phyloP scores from a whole-genome alignment of 2,797 vertebrate species.

The Trachurus trachurus region DNA sequence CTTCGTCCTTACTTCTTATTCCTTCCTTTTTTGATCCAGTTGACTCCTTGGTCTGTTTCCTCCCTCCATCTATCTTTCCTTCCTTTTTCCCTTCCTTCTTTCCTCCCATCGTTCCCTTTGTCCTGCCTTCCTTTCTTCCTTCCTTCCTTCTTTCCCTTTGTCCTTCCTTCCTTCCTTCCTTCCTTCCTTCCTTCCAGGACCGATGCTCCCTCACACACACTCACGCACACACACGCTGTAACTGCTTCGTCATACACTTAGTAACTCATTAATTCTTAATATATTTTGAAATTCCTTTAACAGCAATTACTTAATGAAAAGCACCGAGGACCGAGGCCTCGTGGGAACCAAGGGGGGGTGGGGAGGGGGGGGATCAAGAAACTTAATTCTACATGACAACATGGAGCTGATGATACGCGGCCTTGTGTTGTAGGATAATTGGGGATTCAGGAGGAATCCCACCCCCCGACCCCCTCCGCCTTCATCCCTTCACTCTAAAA shows the following conservation, averaged over 20 bases:
- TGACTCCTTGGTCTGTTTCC: no score
- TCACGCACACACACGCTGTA: slow-evolving; percentile 6
- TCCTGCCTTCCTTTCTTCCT: no score
- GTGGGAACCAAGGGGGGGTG: slow-evolving; percentile 47
- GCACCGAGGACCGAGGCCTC: slow-evolving; percentile 65
- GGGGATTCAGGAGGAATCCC: slow-evolving; percentile 56
- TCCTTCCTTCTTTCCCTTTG: no score
- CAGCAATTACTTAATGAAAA: slow-evolving; percentile 69
- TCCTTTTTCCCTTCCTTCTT: no score
- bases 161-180: no score
- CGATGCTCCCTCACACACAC: slow-evolving; percentile 4
- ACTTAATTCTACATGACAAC: slow-evolving; percentile 76
- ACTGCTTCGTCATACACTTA: slow-evolving; percentile 36
- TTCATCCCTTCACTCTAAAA: neutral
- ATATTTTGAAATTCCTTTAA: slow-evolving; percentile 50
- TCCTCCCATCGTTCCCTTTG: no score
- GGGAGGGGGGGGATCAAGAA: slow-evolving; percentile 64
- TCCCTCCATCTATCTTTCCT: no score
- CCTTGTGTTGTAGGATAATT: slow-evolving; percentile 68
- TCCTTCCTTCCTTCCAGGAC: no score
- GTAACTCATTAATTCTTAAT: slow-evolving; percentile 70
- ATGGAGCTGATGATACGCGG: slow-evolving; percentile 57
- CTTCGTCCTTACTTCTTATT: no score
- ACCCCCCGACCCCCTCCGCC: no score
- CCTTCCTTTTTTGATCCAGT: no score